Evolutionary conservation across 2,113 vertebrate species (phyloP).

Genomic region (Melanerpes aurifrons): DNA sequence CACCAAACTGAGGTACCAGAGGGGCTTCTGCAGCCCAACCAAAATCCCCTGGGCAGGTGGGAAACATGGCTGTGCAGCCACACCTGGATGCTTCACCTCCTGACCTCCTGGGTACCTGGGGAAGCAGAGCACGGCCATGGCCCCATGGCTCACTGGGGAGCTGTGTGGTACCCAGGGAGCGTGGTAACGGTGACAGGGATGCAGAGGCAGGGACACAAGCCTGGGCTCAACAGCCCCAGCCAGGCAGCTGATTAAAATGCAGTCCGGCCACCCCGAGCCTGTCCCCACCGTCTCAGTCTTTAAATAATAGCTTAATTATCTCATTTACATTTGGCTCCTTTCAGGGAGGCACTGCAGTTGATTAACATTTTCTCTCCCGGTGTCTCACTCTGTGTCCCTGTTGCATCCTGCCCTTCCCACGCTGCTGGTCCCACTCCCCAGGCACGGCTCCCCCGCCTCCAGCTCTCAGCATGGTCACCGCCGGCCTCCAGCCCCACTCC

Average conservation of each 20-base stretch:
- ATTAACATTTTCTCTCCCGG: conserved; percentile 76
- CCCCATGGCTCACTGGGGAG: fast-evolving
- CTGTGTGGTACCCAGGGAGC: fast-evolving
- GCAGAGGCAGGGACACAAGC: neutral
- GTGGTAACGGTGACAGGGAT: neutral
- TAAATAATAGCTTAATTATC: conserved; percentile 81
- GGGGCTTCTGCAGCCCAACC: neutral
- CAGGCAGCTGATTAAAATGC: conserved; percentile 65
- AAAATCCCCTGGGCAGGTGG: too few relatives aligned
- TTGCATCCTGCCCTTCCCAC: conserved; percentile 17
- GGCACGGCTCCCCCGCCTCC: neutral
- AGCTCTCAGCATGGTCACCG: neutral
- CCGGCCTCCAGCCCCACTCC: neutral
- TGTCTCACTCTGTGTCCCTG: conserved; percentile 26
- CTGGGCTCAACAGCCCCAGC: conserved; percentile 19
- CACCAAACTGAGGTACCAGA: neutral
- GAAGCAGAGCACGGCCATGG: fast-evolving
- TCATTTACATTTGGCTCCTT: conserved; percentile 79
- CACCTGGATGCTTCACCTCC: neutral
- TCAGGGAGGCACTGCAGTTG: conserved; percentile 69
- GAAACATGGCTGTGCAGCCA: neutral
- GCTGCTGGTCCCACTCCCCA: neutral
- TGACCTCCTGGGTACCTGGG: neutral
- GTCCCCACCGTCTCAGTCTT: conserved; percentile 71
- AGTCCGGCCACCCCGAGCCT: conserved; percentile 58